Conservation (phyloP, 2,113 vertebrate species). For the Stegastes partitus region DNA sequence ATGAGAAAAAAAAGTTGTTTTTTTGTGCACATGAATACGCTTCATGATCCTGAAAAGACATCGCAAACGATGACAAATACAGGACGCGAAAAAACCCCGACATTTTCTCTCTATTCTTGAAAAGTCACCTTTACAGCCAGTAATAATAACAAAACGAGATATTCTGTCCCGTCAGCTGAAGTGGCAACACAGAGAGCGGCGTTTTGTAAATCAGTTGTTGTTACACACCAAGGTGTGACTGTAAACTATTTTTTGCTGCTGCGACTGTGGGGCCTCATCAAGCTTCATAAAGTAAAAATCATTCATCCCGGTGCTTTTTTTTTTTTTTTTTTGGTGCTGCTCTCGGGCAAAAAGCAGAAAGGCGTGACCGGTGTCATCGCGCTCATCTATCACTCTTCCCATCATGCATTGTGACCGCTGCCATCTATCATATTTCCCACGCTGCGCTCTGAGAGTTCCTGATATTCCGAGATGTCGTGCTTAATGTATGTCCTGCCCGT, state of each 20-base stretch:
- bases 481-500: slow-evolving; percentile 41
- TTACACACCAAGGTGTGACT: neutral
- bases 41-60: neutral
- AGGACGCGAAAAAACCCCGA: neutral
- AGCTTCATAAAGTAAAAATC: slow-evolving; percentile 53
- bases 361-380: slow-evolving; percentile 57
- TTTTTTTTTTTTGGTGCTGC: no score
- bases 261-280: slow-evolving; percentile 46
- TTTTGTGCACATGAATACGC: neutral
- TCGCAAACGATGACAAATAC: neutral
- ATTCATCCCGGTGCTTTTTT: slow-evolving; percentile 60
- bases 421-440: slow-evolving; percentile 60
- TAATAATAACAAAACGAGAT: neutral
- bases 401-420: slow-evolving; percentile 51
- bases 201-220: slow-evolving; percentile 14
- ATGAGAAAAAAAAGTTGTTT: no score
- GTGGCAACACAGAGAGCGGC: neutral
- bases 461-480: slow-evolving; percentile 45
- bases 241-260: slow-evolving; percentile 24
- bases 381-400: slow-evolving; percentile 68
- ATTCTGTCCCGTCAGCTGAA: slow-evolving; percentile 18
- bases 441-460: slow-evolving; percentile 32
- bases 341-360: slow-evolving; percentile 54
- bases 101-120: neutral
- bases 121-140: neutral